phyloP scores from a whole-genome alignment of 1,140 invertebrate species.

The Maniola jurtina region DNA sequence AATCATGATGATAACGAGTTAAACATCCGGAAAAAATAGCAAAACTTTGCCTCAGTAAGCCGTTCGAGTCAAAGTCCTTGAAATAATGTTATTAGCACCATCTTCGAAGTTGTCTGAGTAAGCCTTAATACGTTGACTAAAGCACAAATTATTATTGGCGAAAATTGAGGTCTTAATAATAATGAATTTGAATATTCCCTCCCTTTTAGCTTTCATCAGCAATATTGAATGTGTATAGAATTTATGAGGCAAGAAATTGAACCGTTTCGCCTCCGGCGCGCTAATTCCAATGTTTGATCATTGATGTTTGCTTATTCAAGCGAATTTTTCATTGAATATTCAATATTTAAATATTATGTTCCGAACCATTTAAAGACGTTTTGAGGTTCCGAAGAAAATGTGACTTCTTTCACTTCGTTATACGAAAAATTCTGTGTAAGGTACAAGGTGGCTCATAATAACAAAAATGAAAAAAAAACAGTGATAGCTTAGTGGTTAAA shows the following conservation, averaged over 20 bases:
- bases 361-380: not conserved
- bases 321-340: not conserved
- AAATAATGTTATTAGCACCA: not conserved
- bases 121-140: not conserved
- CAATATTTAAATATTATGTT: not conserved
- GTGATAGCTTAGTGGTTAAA: too few relatives aligned
- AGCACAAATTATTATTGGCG: slow-evolving; percentile 9
- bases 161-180: slow-evolving; percentile 6
- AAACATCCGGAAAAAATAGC: too few relatives aligned
- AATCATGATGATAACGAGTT: too few relatives aligned
- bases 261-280: slow-evolving; percentile 3
- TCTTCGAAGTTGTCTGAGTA: not conserved
- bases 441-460: not conserved
- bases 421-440: not conserved
- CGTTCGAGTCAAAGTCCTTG: too few relatives aligned
- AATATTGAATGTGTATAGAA: slow-evolving; percentile 15
- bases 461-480: too few relatives aligned
- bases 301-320: slow-evolving; percentile 7
- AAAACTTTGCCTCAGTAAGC: too few relatives aligned
- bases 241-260: slow-evolving; percentile 17
- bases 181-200: slow-evolving; percentile 10
- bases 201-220: slow-evolving; percentile 10
- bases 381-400: not conserved
- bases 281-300: slow-evolving; percentile 6
- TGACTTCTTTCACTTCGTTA: not conserved